phyloP scores from a whole-genome alignment of 2,113 vertebrate species.

The Nesogale talazaci region DNA sequence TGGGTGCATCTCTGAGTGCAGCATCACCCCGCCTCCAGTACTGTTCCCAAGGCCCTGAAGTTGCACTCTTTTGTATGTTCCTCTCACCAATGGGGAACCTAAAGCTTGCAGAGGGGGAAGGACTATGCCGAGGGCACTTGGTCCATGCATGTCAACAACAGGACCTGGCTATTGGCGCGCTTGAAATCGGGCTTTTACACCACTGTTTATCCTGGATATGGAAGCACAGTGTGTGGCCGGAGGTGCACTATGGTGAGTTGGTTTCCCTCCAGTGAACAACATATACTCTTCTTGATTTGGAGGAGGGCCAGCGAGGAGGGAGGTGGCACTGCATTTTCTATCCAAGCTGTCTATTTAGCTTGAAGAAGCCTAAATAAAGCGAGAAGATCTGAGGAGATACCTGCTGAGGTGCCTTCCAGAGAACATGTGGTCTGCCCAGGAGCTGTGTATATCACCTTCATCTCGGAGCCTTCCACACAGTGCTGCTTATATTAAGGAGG shows the following conservation, averaged over 20 bases:
- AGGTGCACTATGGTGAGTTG: not conserved
- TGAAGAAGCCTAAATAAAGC: conserved; percentile 55
- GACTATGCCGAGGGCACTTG: not conserved
- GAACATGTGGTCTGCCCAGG: not conserved
- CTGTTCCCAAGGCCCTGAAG: not conserved
- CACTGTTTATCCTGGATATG: not conserved
- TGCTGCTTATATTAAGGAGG: too few species aligned
- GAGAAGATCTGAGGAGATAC: not conserved
- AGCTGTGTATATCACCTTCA: not conserved
- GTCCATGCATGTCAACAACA: not conserved
- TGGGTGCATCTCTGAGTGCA: accelerated
- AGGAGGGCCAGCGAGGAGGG: too few species aligned
- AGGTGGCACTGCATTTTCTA: not conserved
- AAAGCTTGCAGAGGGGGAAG: not conserved
- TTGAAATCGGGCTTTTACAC: not conserved
- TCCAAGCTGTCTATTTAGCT: conserved; percentile 35
- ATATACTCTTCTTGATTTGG: not conserved
- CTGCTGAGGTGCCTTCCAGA: conserved; percentile 68
- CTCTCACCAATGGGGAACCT: not conserved
- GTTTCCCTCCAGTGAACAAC: not conserved
- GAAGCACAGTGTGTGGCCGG: not conserved
- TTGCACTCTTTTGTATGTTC: not conserved
- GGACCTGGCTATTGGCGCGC: not conserved
- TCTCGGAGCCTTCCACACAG: not conserved
- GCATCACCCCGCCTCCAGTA: too few species aligned